phyloP scores from a whole-genome alignment of 2,113 vertebrate genomes.

The Cochlearius cochlearius region DNA sequence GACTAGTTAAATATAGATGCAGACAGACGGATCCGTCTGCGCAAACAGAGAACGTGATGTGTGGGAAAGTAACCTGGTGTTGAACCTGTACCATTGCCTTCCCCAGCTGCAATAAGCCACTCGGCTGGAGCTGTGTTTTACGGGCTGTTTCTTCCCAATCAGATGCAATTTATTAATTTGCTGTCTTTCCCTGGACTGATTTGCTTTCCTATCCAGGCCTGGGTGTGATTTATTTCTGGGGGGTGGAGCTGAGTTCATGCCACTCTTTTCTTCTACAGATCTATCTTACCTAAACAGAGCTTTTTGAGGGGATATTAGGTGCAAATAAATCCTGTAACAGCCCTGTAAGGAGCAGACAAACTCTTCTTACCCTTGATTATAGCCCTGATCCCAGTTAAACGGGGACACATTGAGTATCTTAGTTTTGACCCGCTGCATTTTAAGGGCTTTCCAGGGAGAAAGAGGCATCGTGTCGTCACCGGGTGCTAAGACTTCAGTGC shows the following conservation, averaged over 20 bases:
- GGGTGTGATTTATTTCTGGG: background rate
- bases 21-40: conserved; percentile 30
- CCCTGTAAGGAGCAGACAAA: background rate
- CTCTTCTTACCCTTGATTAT: background rate
- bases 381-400: background rate
- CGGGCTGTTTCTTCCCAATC: background rate
- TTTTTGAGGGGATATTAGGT: background rate
- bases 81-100: background rate
- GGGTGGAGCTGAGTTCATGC: background rate
- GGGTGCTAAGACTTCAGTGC: background rate
- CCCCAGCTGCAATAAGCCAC: background rate
- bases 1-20: conserved; percentile 51
- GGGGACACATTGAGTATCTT: background rate
- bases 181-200: fast-evolving
- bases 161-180: background rate
- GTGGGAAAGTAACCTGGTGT: conserved; percentile 58
- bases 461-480: fast-evolving
- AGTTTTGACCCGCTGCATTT: background rate
- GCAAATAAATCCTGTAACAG: background rate
- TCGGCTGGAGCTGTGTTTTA: background rate
- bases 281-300: background rate
- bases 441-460: background rate
- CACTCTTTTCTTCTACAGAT: background rate
- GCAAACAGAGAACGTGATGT: background rate
- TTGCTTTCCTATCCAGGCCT: background rate